A percentile compares a stretch with the other conserved stretches of the same genome.
Evolutionary conservation across 1,140 invertebrate genomes (phyloP).

Genomic region (Brachionus plicatilis): DNA sequence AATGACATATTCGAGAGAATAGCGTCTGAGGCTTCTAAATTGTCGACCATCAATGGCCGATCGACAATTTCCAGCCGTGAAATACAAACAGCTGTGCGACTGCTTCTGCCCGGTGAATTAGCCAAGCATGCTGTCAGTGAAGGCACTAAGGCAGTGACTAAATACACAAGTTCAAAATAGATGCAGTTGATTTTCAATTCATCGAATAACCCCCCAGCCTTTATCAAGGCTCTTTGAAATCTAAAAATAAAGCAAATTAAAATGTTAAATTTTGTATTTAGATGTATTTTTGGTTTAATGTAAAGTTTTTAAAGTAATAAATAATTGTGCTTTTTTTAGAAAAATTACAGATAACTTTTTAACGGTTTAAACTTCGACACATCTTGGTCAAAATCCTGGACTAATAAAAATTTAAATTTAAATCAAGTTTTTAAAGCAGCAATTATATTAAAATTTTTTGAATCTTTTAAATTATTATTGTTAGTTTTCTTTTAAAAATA

Average conservation of each 20-base stretch:
- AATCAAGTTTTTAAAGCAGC: too few relatives aligned
- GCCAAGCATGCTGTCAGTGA: conserved; percentile 62
- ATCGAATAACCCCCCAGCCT: not conserved
- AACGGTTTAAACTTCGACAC: too few relatives aligned
- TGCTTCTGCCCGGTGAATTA: conserved; percentile 63
- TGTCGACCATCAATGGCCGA: conserved; percentile 53
- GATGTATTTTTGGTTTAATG: too few relatives aligned
- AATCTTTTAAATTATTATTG: too few relatives aligned
- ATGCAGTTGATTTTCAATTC: not conserved
- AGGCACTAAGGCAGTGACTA: conserved; percentile 61
- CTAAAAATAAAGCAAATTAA: not conserved
- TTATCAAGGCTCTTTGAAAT: not conserved
- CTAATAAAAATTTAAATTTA: too few relatives aligned
- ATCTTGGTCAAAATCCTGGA: too few relatives aligned
- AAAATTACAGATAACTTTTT: too few relatives aligned
- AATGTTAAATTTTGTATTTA: too few relatives aligned
- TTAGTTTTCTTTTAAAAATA: too few relatives aligned
- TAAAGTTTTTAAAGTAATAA: too few relatives aligned
- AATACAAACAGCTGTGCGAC: conserved; percentile 62
- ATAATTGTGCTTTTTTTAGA: too few relatives aligned
- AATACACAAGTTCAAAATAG: conserved; percentile 60
- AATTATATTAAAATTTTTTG: too few relatives aligned
- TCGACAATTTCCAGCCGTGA: conserved; percentile 61
- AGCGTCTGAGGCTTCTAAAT: conserved; percentile 50
- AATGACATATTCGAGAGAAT: conserved; percentile 57